phyloP scores from a whole-genome alignment of 1,140 invertebrate species.

The Procambarus clarkii region DNA sequence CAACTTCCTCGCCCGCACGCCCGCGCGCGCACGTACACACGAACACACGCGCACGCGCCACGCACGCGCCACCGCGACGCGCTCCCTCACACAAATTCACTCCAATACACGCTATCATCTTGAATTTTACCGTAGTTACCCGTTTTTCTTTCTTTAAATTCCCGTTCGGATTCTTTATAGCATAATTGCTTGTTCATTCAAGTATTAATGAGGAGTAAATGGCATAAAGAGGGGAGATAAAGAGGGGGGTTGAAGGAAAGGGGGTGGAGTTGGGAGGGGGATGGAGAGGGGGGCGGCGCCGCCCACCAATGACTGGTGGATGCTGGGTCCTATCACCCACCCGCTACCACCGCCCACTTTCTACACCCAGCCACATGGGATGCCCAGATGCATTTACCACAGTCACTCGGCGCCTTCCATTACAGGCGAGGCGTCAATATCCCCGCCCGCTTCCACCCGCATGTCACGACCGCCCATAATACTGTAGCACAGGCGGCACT shows the following conservation, averaged over 20 bases:
- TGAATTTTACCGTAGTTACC: constrained; percentile 17
- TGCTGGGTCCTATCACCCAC: not conserved
- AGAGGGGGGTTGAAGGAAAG: not conserved
- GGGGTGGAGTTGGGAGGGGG: not conserved
- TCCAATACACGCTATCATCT: constrained; percentile 29
- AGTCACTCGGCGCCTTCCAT: not conserved
- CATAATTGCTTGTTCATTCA: not conserved
- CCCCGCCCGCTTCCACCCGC: not conserved
- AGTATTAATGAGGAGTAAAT: not conserved
- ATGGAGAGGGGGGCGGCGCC: not conserved
- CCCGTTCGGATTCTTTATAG: not conserved
- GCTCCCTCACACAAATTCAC: constrained; percentile 1
- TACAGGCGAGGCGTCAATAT: not conserved
- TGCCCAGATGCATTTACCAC: not conserved
- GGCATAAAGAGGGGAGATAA: not conserved
- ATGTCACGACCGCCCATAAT: not conserved
- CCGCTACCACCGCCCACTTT: constrained; percentile 16
- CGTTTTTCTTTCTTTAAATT: constrained; percentile 6
- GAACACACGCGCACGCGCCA: not conserved
- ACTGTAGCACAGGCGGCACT: too few species aligned
- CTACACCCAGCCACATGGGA: constrained; percentile 15
- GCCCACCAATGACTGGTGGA: constrained; percentile 29
- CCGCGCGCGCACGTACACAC: constrained; percentile 5
- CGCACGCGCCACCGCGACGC: not conserved
- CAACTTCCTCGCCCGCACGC: constrained; percentile 20